These are phyloP conservation scores for Hesperia comma DNA, from an alignment of 2,888 invertebrate genomes.

Conservation along the genomic window DNA sequence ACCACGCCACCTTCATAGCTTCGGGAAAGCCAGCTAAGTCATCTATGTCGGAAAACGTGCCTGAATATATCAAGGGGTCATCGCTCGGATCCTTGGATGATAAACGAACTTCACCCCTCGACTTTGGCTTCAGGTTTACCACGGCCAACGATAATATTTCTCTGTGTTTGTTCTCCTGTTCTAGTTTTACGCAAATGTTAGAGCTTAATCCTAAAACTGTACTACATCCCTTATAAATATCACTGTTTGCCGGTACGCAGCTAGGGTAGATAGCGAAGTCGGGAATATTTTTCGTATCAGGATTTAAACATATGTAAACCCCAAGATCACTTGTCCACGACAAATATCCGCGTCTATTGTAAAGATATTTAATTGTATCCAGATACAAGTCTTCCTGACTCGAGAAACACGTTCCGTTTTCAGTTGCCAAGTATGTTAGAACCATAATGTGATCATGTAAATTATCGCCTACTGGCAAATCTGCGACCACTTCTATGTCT, in stretches of 20 bases:
- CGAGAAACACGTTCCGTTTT: constrained; percentile 60
- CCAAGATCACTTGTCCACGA: constrained; percentile 61
- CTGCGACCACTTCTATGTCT: constrained; percentile 54
- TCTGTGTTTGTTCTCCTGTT: constrained; percentile 49
- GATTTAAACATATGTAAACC: constrained; percentile 55
- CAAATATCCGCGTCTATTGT: constrained; percentile 58
- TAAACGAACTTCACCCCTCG: constrained; percentile 62
- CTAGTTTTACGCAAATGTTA: constrained; percentile 56
- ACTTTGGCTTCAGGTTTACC: constrained; percentile 67
- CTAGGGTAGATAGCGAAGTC: constrained; percentile 69
- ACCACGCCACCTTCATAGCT: constrained; percentile 55
- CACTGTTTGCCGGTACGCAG: constrained; percentile 52
- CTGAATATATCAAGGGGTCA: constrained; percentile 63
- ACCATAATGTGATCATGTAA: constrained; percentile 71
- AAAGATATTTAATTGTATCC: constrained; percentile 62
- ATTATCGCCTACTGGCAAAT: constrained; percentile 69
- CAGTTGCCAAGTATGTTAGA: constrained; percentile 57
- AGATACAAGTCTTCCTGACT: constrained; percentile 48
- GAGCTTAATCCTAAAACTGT: constrained; percentile 54
- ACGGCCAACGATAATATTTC: constrained; percentile 64
- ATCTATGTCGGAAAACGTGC: constrained; percentile 57
- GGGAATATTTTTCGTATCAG: constrained; percentile 51
- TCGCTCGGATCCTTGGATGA: constrained; percentile 53
- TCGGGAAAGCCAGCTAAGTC: constrained; percentile 60
- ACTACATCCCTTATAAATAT: constrained; percentile 53